Conservation (phyloP, 2,113 vertebrate species). For the Tragelaphus scriptus region DNA sequence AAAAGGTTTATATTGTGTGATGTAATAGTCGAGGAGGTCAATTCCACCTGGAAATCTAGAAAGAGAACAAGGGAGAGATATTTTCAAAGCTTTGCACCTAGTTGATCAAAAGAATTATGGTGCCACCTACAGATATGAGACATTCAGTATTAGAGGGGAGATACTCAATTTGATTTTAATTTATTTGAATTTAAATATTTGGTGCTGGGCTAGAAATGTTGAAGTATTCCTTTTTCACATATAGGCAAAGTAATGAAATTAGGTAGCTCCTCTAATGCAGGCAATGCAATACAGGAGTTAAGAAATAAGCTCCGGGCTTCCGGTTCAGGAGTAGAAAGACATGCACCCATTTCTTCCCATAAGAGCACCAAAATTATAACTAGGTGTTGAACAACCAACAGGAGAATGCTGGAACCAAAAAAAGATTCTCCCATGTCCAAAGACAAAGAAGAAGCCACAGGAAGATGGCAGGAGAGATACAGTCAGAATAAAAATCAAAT, state of each 20-base stretch:
- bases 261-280: neutral
- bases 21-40: neutral
- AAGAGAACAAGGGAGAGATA: neutral
- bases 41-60: neutral
- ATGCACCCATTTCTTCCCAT: neutral
- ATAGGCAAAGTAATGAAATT: neutral
- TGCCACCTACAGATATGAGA: neutral
- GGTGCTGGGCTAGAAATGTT: neutral
- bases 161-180: neutral
- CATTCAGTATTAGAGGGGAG: neutral
- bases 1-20: neutral
- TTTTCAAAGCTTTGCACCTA: neutral
- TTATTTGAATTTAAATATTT: neutral
- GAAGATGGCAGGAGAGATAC: neutral
- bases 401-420: neutral
- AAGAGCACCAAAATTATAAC: neutral
- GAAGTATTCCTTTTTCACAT: neutral
- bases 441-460: neutral
- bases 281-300: neutral
- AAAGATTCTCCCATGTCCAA: neutral
- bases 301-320: neutral
- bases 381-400: neutral
- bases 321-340: neutral
- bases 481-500: neutral
- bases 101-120: neutral